Percentiles rank a stretch among this genome's conserved stretches.
phyloP scores from a whole-genome alignment of 2,888 invertebrate species.

The Ariolimax columbianus region DNA sequence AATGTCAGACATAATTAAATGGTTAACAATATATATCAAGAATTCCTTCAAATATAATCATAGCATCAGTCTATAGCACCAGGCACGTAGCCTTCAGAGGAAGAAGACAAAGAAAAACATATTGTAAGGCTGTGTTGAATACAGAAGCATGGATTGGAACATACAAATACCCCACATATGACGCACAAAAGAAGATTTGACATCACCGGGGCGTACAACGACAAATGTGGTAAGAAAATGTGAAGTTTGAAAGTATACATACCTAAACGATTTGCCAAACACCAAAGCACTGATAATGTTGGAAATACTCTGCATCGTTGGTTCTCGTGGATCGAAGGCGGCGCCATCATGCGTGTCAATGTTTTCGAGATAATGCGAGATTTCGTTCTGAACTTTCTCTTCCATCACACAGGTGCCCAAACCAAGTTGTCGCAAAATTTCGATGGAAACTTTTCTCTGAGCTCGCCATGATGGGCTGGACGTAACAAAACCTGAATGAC shows the following conservation, averaged over 20 bases:
- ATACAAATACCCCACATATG: too few relatives aligned
- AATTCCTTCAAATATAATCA: too few relatives aligned
- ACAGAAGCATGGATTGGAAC: too few relatives aligned
- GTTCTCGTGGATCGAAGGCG: constrained; percentile 13
- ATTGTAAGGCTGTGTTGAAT: too few relatives aligned
- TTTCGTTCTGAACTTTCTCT: constrained; percentile 19
- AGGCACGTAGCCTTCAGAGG: too few relatives aligned
- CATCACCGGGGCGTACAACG: too few relatives aligned
- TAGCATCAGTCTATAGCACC: too few relatives aligned
- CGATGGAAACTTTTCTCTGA: constrained; percentile 35
- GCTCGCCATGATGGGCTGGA: constrained; percentile 18
- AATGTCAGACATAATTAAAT: too few relatives aligned
- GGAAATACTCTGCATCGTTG: constrained; percentile 18
- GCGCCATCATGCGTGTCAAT: background rate
- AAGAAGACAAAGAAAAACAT: too few relatives aligned
- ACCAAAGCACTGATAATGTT: constrained; percentile 25
- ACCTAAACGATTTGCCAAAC: constrained; percentile 39
- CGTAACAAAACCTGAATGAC: constrained; percentile 34
- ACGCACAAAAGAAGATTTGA: too few relatives aligned
- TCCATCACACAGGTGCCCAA: constrained; percentile 13
- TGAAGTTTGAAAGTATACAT: background rate
- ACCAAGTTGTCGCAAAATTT: constrained; percentile 33
- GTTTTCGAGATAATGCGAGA: constrained; percentile 9
- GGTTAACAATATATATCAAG: too few relatives aligned
- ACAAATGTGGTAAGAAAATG: too few relatives aligned